Percentiles rank a stretch among this genome's conserved stretches.
These are phyloP conservation scores for Sclerodermus sp. DNA, from an alignment of 2,888 invertebrate genomes.

Conservation along the genomic window DNA sequence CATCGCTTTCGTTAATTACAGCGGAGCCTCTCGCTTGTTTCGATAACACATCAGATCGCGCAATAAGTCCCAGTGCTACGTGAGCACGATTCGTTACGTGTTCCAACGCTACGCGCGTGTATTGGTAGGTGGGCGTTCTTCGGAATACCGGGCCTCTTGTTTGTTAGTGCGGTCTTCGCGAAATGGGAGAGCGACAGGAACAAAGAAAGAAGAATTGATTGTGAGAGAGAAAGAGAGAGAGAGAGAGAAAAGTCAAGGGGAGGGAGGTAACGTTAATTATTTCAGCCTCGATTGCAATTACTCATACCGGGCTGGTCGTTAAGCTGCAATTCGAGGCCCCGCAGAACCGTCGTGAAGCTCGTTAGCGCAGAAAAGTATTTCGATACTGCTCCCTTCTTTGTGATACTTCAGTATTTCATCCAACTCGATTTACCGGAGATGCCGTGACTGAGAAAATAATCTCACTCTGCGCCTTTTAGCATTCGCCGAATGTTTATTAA, in stretches of 20 bases:
- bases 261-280: constrained; percentile 20
- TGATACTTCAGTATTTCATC: too few species aligned
- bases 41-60: constrained; percentile 27
- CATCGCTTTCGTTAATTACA: constrained; percentile 30
- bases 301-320: constrained; percentile 21
- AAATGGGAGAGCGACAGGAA: neutral
- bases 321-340: constrained; percentile 8
- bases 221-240: neutral
- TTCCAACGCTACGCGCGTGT: constrained; percentile 6
- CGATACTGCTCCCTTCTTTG: constrained; percentile 11
- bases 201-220: too few species aligned
- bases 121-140: constrained; percentile 20
- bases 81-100: constrained; percentile 14
- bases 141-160: constrained; percentile 3
- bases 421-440: too few species aligned
- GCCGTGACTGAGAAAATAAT: too few species aligned
- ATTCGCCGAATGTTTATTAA: too few species aligned
- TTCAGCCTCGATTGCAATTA: constrained; percentile 22
- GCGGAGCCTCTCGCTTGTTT: constrained; percentile 7
- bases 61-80: constrained; percentile 19
- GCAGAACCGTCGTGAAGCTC: constrained; percentile 9
- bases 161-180: constrained; percentile 1
- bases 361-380: constrained; percentile 18
- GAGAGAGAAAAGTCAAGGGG: too few species aligned
- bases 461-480: too few species aligned